Evolutionary conservation across 2,113 vertebrate species (phyloP).

Genomic region (Malurus melanocephalus): DNA sequence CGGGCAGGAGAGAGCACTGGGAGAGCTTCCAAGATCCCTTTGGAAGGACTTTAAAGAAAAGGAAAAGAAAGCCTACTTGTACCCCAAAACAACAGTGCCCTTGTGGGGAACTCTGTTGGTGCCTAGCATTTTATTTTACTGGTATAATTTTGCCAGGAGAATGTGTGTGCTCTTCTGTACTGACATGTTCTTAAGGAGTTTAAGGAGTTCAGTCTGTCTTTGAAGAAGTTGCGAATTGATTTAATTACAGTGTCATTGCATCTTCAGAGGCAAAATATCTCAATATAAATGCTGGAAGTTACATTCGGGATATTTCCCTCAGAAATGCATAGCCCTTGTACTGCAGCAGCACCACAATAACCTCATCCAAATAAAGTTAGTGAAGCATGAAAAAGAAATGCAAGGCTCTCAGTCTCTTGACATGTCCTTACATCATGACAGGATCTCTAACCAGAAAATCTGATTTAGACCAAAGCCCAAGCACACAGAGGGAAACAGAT

Average conservation of each 20-base stretch:
- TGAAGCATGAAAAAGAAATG: not conserved
- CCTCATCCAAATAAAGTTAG: not conserved
- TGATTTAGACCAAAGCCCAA: not conserved
- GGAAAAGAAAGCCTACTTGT: not conserved
- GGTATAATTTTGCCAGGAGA: not conserved
- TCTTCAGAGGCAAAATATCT: not conserved
- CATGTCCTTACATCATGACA: not conserved
- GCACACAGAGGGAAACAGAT: not conserved
- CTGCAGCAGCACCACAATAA: not conserved
- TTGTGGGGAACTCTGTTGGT: not conserved
- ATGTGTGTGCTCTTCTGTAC: not conserved
- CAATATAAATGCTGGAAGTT: not conserved
- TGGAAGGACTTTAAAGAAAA: constrained; percentile 5
- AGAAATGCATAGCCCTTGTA: not conserved
- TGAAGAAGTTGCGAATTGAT: not conserved
- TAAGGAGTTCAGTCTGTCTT: not conserved
- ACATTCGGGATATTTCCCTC: not conserved
- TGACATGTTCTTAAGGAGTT: not conserved
- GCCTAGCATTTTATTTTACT: not conserved
- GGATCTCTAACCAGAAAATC: not conserved
- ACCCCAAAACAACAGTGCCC: not conserved
- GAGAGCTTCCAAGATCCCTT: not conserved
- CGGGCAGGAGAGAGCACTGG: not conserved
- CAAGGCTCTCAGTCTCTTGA: not conserved
- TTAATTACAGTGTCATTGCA: not conserved